These are phyloP conservation scores for Monarcha castaneiventris DNA, from an alignment of 2,113 vertebrate genomes.

Conservation along the genomic window DNA sequence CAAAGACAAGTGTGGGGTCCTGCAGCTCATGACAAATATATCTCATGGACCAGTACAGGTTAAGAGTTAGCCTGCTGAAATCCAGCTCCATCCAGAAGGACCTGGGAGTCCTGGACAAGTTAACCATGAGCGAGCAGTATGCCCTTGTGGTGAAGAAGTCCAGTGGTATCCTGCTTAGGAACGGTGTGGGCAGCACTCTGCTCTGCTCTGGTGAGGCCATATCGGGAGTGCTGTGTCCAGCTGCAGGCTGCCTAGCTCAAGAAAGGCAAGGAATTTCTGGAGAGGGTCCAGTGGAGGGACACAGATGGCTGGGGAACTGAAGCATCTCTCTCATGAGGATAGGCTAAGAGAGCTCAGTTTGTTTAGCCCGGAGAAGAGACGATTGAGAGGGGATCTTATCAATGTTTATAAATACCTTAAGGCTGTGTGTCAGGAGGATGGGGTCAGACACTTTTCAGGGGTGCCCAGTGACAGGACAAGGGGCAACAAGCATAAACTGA, in stretches of 20 bases:
- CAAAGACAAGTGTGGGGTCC: neutral
- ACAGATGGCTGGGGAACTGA: neutral
- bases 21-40: neutral
- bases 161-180: neutral
- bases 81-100: neutral
- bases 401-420: neutral
- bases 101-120: neutral
- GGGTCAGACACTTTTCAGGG: neutral
- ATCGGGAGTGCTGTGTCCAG: neutral
- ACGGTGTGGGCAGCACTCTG: neutral
- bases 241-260: neutral
- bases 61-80: neutral
- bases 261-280: neutral
- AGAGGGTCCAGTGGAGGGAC: neutral
- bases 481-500: neutral
- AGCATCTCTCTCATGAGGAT: neutral
- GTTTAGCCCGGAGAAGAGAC: neutral
- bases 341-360: neutral
- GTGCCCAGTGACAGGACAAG: neutral
- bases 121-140: neutral
- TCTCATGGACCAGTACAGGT: neutral
- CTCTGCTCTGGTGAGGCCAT: neutral
- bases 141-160: no score
- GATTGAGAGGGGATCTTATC: neutral
- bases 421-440: neutral